phyloP scores from a whole-genome alignment of 2,888 invertebrate genomes.

The Spisula subtruncata region DNA sequence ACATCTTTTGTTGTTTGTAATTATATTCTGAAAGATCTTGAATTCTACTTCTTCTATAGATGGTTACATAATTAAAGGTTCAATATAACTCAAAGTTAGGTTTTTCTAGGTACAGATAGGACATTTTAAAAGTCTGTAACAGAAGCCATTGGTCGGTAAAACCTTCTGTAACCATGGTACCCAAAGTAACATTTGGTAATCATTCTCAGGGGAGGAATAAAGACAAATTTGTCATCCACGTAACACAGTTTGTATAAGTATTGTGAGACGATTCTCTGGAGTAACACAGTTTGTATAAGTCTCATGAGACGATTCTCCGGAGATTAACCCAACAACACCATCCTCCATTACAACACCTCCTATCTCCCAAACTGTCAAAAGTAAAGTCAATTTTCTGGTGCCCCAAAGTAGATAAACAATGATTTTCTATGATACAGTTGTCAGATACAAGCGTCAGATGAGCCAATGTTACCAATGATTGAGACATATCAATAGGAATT shows the following conservation, averaged over 20 bases:
- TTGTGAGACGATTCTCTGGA: too few species aligned
- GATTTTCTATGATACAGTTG: not conserved
- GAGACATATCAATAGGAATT: too few species aligned
- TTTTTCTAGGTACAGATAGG: not conserved
- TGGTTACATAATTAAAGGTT: too few species aligned
- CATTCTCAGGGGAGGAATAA: not conserved
- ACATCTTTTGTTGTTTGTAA: too few species aligned
- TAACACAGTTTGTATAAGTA: too few species aligned
- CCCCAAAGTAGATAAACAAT: constrained; percentile 2
- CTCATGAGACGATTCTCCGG: not conserved
- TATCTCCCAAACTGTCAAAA: not conserved
- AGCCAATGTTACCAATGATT: not conserved
- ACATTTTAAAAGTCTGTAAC: not conserved
- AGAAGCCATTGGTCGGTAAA: not conserved
- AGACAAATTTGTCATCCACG: not conserved
- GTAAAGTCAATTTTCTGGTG: constrained; percentile 7
- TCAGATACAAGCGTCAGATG: not conserved
- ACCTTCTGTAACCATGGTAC: not conserved
- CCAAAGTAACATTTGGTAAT: not conserved
- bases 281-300: not conserved
- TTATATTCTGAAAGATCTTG: too few species aligned
- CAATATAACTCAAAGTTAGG: not conserved
- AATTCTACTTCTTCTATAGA: too few species aligned
- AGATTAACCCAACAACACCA: not conserved
- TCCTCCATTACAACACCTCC: not conserved